Conservation (phyloP, 2,797 vertebrate species). For the Tachyglossus aculeatus region DNA sequence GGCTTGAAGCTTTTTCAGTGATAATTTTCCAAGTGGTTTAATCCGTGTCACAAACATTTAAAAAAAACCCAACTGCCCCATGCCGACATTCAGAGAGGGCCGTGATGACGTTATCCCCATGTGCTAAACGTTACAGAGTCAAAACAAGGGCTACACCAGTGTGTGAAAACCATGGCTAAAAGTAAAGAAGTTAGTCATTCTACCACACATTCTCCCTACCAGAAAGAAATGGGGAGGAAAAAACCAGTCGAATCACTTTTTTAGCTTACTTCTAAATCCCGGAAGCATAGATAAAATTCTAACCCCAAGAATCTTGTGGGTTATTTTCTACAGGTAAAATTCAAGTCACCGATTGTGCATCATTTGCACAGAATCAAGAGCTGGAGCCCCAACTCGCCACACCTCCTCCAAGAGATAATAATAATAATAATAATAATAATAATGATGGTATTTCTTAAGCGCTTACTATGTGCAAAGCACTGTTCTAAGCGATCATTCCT, state of each 20-base stretch:
- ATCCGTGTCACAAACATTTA: slow-evolving; percentile 38
- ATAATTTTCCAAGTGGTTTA: slow-evolving; percentile 57
- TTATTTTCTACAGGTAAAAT: too few species aligned
- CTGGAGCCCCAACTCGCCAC: too few species aligned
- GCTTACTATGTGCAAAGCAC: too few species aligned
- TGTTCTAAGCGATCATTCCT: too few species aligned
- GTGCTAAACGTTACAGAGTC: slow-evolving; percentile 58
- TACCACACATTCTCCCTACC: slow-evolving; percentile 46
- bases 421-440: too few species aligned
- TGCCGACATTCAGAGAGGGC: slow-evolving; percentile 10
- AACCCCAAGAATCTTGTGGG: too few species aligned
- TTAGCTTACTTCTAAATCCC: too few species aligned
- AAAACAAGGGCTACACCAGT: slow-evolving; percentile 57
- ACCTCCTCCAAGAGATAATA: too few species aligned
- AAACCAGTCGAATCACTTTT: too few species aligned
- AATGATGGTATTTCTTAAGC: too few species aligned
- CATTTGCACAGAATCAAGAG: too few species aligned
- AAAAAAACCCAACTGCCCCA: background rate
- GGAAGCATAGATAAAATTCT: slow-evolving; percentile 51
- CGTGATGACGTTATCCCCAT: slow-evolving; percentile 57
- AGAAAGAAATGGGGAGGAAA: slow-evolving; percentile 42
- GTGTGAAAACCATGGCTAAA: slow-evolving; percentile 62
- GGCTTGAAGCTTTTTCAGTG: slow-evolving; percentile 36
- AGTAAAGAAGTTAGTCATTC: slow-evolving; percentile 50
- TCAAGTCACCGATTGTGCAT: too few species aligned